Conservation (phyloP, 35 echinoderm and acorn worm genomes). For the Lytechinus variegatus region DNA sequence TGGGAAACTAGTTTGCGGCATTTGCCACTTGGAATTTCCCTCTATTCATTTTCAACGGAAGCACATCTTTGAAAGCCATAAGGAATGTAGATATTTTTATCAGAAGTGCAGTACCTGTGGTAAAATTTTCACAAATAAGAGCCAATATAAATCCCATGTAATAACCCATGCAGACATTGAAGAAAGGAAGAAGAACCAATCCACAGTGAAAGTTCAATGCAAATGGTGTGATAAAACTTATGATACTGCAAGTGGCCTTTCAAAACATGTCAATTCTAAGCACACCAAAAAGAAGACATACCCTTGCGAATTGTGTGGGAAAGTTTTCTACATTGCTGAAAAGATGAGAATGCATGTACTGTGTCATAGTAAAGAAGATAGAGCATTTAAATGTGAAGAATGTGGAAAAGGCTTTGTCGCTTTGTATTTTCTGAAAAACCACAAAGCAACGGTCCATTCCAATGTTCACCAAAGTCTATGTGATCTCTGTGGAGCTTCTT, state of each 20-base stretch:
- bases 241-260: not conserved
- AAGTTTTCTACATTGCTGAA: not conserved
- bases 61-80: not conserved
- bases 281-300: not conserved
- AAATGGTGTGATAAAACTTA: not conserved
- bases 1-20: not conserved
- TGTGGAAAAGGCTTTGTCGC: not conserved
- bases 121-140: not conserved
- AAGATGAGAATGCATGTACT: not conserved
- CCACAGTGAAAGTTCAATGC: not conserved
- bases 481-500: not conserved
- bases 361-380: not conserved
- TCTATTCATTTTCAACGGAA: not conserved
- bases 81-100: not conserved
- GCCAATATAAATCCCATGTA: not conserved
- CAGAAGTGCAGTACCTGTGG: not conserved
- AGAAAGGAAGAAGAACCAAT: not conserved
- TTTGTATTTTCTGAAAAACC: not conserved
- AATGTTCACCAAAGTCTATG: not conserved
- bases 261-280: not conserved
- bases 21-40: not conserved
- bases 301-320: not conserved
- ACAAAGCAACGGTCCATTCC: not conserved
- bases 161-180: not conserved
- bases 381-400: not conserved